phyloP scores from a whole-genome alignment of 1,140 invertebrate genomes.

The Campoletis sonorensis region DNA sequence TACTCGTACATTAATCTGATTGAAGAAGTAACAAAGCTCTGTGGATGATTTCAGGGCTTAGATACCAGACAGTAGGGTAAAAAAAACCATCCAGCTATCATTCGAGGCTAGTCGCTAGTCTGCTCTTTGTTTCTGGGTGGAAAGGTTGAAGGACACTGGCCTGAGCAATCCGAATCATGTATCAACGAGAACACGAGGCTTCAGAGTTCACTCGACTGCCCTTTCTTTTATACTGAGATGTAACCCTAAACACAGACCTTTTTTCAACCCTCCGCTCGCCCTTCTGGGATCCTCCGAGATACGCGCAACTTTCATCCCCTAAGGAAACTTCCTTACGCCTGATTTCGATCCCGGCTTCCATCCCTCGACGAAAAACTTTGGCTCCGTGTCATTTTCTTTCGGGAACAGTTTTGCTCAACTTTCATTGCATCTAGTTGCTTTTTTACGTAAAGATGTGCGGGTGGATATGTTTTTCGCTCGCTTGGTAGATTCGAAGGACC shows the following conservation, averaged over 20 bases:
- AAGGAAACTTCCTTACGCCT: constrained; percentile 65
- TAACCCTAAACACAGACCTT: not conserved
- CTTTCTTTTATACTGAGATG: not conserved
- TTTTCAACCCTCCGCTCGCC: not conserved
- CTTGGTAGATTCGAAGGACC: not conserved
- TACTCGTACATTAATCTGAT: constrained; percentile 37
- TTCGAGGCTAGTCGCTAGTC: not conserved
- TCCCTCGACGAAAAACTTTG: constrained; percentile 58
- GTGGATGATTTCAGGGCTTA: not conserved
- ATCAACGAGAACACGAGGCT: not conserved
- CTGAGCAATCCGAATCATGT: not conserved
- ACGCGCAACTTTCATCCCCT: constrained; percentile 63
- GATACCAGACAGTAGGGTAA: not conserved
- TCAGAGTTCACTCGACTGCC: not conserved
- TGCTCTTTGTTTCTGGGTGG: not conserved
- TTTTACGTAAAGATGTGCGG: not conserved
- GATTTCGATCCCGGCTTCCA: constrained; percentile 66
- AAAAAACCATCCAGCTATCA: constrained; percentile 11
- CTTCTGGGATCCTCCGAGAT: constrained; percentile 47
- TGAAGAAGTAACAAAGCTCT: not conserved
- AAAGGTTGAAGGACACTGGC: not conserved
- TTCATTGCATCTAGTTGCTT: not conserved
- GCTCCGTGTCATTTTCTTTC: constrained; percentile 54
- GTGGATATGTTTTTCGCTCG: not conserved
- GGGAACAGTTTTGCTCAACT: constrained; percentile 9